Evolutionary conservation across 1,140 invertebrate genomes (phyloP), one percentile per base, ranked within the genome.

Genomic region (Metopolophium dirhodum): DNA sequence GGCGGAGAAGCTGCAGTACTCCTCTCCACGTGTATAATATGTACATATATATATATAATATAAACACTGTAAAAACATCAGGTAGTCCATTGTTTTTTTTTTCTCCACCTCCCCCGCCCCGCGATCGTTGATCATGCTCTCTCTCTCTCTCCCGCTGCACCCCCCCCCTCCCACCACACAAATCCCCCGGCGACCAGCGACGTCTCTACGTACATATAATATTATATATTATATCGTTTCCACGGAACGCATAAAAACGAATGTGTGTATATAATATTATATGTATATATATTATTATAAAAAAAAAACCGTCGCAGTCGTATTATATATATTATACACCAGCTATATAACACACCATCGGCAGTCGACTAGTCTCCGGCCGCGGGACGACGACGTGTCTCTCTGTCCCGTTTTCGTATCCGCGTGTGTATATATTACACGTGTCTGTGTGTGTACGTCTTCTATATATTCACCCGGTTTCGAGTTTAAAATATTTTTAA

Each of bases 401-500:
- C 88, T 54, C 14, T 37, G 49, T 7, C 18, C 87, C 49, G 87
- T 89, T 51, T 89, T 89, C 88, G 51, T 89, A 35, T 85, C 22
- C 82, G 2, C 35, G 8, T 4, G 7, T 41, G 20, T 49, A 77
- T 20, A n/a, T 77, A 77, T 77, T 77, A 68, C 30, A 77, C 4
- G 57, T 54, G 22, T 54, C 14, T 54, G 54, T 54, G 54, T 68
- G 54, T 77, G 61, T 68, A 4, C 0, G 14, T 30, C 30, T 47
- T 54, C 51, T 23, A 54, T 54, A 30, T 57, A 30, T 57, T 57
- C 88, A 89, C 88, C 88, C 35, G 88, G 88, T 89, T 89, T 57
- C 49, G 49, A 89, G 49, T 89, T 54, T 23, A 54, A 89, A 89
- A 57, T 89, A 86, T 89, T 89, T 89, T 89, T 89, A 89, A 89